phyloP scores from a whole-genome alignment of 2,113 vertebrate genomes.

The Eurypyga helias region DNA sequence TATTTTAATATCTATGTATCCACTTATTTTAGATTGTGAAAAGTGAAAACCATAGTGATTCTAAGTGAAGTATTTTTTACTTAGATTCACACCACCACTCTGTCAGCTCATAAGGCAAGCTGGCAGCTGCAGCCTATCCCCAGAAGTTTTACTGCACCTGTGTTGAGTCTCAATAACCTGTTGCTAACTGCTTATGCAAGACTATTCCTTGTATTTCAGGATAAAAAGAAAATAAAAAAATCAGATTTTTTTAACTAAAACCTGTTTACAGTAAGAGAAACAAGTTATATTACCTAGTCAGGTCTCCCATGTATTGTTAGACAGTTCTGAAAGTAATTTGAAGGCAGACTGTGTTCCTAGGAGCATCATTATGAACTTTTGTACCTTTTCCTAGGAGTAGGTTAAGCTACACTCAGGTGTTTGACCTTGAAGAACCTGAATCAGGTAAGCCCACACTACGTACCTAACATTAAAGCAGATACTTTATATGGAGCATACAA shows the following conservation, averaged over 20 bases:
- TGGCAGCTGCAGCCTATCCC: neutral
- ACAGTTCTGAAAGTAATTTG: neutral
- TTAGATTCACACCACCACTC: neutral
- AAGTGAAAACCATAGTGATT: neutral
- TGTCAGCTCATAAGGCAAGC: neutral
- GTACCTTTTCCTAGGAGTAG: neutral
- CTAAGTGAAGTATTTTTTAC: neutral
- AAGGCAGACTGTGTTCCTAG: neutral
- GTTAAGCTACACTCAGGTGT: neutral
- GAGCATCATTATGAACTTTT: neutral
- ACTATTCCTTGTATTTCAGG: neutral
- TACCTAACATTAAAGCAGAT: neutral
- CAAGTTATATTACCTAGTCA: neutral
- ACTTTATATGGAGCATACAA: neutral
- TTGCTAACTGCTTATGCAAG: neutral
- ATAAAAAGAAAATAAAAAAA: neutral
- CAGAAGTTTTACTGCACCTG: neutral
- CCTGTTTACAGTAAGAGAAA: neutral
- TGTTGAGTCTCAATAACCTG: neutral
- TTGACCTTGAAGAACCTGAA: neutral
- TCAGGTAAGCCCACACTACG: neutral
- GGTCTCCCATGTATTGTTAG: neutral
- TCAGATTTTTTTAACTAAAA: neutral
- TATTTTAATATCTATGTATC: neutral
- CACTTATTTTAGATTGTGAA: neutral